Percentiles rank a stretch among this genome's conserved stretches.
These are phyloP conservation scores for Yoshiicerus persimilis DNA, from an alignment of 1,140 invertebrate genomes.

Conservation along the genomic window DNA sequence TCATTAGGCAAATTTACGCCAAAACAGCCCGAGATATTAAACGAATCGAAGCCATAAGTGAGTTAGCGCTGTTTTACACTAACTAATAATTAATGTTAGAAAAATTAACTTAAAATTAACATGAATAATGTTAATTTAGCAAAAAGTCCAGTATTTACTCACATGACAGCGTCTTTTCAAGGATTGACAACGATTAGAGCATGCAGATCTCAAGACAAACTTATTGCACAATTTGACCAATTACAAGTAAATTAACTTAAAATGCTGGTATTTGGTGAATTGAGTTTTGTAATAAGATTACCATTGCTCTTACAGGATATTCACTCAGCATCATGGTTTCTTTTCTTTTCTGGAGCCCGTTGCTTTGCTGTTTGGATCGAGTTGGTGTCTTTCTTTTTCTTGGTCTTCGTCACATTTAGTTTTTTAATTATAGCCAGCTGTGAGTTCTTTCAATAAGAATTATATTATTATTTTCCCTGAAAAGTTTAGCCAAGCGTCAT, in stretches of 20 bases:
- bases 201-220: slow-evolving; percentile 70
- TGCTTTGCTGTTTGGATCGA: slow-evolving; percentile 44
- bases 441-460: not conserved
- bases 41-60: slow-evolving; percentile 57
- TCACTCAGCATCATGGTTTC: slow-evolving; percentile 68
- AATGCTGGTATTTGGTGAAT: not conserved
- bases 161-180: slow-evolving; percentile 83
- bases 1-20: slow-evolving; percentile 62
- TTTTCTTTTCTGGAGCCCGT: slow-evolving; percentile 64
- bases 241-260: slow-evolving; percentile 54
- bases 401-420: slow-evolving; percentile 28
- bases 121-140: slow-evolving; percentile 52
- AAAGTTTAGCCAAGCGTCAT: not conserved
- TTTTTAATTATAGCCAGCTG: slow-evolving; percentile 23
- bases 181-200: slow-evolving; percentile 88
- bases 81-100: not conserved
- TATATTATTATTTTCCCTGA: not conserved
- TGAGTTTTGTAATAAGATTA: not conserved
- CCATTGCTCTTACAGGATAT: slow-evolving; percentile 49
- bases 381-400: slow-evolving; percentile 25
- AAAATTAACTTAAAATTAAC: not conserved
- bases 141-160: slow-evolving; percentile 79
- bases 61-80: slow-evolving; percentile 36
- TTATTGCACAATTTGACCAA: slow-evolving; percentile 77
- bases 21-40: slow-evolving; percentile 64